phyloP scores from a whole-genome alignment of 92 coral and sea anemone species.

The Epizoanthus stellaris region DNA sequence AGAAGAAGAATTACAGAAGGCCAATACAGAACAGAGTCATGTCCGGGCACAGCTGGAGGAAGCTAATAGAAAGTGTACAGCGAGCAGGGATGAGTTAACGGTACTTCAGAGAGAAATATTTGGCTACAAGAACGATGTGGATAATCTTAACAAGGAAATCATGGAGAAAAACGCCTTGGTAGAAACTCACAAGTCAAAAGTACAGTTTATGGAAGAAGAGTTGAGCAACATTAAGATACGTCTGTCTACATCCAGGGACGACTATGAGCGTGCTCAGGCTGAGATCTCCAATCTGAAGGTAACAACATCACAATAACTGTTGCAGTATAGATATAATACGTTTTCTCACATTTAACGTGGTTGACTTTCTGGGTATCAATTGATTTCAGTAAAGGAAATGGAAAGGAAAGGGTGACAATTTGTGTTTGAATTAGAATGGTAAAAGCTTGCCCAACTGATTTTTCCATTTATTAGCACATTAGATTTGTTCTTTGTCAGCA shows the following conservation, averaged over 20 bases:
- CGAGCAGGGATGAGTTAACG: conserved; percentile 49
- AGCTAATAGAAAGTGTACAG: conserved; percentile 37
- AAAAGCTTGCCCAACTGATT: too few relatives aligned
- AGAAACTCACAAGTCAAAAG: conserved; percentile 35
- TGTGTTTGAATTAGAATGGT: too few relatives aligned
- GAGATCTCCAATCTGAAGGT: conserved; percentile 44
- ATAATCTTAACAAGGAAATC: conserved; percentile 49
- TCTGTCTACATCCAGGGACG: conserved; percentile 32
- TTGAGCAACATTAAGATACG: conserved; percentile 40
- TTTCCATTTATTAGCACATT: too few relatives aligned
- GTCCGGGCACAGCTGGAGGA: conserved; percentile 48
- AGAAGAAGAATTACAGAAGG: conserved; percentile 54
- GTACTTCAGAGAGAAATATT: conserved; percentile 48
- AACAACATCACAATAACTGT: too few relatives aligned
- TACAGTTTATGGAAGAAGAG: conserved; percentile 49
- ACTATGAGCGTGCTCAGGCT: conserved; percentile 36
- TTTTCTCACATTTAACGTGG: too few relatives aligned
- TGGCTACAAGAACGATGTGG: conserved; percentile 17
- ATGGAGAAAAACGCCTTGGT: conserved; percentile 39
- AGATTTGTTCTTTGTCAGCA: too few relatives aligned
- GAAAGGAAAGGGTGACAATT: too few relatives aligned
- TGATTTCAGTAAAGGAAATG: too few relatives aligned
- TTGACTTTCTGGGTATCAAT: not conserved
- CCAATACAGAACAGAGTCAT: conserved; percentile 32
- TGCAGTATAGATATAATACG: not conserved